Evolutionary conservation across 1,140 invertebrate species (phyloP).

Genomic region (Thaumetopoea pityocampa): DNA sequence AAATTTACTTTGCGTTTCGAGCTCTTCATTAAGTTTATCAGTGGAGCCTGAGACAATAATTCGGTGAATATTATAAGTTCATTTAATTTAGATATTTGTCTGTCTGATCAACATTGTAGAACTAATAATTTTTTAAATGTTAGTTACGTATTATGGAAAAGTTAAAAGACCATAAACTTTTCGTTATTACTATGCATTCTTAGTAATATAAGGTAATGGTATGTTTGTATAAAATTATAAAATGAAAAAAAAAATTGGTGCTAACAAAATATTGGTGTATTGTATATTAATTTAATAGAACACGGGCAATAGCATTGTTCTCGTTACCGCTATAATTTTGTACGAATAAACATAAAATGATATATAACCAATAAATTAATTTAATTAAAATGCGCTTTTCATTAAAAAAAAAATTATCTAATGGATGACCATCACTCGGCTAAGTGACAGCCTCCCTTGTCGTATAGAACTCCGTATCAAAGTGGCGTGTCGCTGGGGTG

Average conservation of each 20-base stretch:
- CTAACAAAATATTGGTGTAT: constrained; percentile 68
- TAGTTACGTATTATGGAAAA: constrained; percentile 42
- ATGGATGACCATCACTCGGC: no score
- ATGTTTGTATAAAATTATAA: constrained; percentile 57
- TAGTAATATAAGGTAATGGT: constrained; percentile 61
- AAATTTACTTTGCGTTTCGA: constrained; percentile 48
- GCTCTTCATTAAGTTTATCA: constrained; percentile 7
- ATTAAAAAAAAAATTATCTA: no score
- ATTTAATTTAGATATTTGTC: constrained; percentile 51
- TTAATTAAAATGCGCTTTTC: constrained; percentile 21
- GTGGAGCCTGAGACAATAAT: constrained; percentile 23
- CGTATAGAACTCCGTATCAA: no score
- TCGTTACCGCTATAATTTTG: constrained; percentile 60
- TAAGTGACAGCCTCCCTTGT: no score
- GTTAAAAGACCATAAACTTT: constrained; percentile 58
- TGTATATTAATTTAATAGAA: constrained; percentile 52
- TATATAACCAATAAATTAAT: constrained; percentile 60
- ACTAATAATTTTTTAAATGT: constrained; percentile 47
- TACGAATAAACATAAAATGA: constrained; percentile 46
- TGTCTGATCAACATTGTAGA: constrained; percentile 55
- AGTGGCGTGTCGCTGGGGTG: no score
- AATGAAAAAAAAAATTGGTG: constrained; percentile 68
- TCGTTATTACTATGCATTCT: constrained; percentile 53
- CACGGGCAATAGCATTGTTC: constrained; percentile 50
- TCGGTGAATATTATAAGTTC: constrained; percentile 37